These are phyloP conservation scores for Rotaria magnacalcarata DNA, from an alignment of 2,888 invertebrate species.

Conservation along the genomic window DNA sequence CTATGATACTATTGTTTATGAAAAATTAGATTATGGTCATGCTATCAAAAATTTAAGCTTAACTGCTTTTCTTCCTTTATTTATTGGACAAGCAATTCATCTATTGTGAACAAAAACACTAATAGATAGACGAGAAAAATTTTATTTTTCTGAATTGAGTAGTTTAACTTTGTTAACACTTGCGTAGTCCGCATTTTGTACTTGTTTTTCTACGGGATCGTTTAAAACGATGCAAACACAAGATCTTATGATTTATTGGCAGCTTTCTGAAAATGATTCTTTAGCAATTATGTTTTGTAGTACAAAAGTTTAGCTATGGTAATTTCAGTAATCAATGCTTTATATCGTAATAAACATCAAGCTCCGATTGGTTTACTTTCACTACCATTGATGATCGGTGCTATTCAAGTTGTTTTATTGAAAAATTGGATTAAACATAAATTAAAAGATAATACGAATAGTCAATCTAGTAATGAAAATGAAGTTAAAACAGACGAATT, in stretches of 20 bases:
- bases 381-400: background rate
- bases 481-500: background rate
- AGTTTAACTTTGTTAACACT: conserved; percentile 2
- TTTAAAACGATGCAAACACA: background rate
- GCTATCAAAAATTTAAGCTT: background rate
- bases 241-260: background rate
- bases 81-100: conserved; percentile 6
- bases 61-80: background rate
- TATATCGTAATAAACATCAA: background rate
- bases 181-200: background rate
- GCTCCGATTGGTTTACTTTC: background rate
- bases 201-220: background rate
- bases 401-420: background rate
- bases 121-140: background rate
- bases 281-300: conserved; percentile 22
- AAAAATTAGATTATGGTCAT: background rate
- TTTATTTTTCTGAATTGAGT: background rate
- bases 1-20: background rate
- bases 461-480: background rate
- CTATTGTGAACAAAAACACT: background rate
- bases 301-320: conserved; percentile 5
- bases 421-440: background rate
- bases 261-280: background rate
- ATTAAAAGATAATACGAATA: background rate
- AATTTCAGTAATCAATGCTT: background rate